Conservation (phyloP, 2,888 invertebrate genomes). For the Schrankia costaestrigalis region DNA sequence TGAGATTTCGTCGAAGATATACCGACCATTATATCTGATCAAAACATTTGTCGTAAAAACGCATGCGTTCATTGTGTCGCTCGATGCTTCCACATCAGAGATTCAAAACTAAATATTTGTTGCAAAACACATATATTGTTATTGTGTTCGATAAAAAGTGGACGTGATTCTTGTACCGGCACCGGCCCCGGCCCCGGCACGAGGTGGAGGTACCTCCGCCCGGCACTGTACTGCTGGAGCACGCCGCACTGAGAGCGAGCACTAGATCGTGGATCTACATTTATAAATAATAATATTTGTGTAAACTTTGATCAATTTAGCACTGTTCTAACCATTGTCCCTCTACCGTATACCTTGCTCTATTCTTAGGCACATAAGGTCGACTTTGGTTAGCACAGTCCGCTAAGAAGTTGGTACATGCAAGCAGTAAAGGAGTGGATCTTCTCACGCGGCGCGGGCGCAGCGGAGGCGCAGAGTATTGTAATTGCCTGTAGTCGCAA, state of each 20-base stretch:
- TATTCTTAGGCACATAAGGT: constrained; percentile 7
- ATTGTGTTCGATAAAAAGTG: background rate
- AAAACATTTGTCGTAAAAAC: constrained; percentile 23
- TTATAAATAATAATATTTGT: constrained; percentile 52
- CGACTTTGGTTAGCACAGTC: constrained; percentile 4
- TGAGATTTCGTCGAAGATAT: constrained; percentile 28
- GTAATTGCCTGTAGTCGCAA: constrained; percentile 49
- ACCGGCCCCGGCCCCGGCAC: no score
- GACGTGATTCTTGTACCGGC: no score
- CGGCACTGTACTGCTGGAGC: constrained; percentile 4
- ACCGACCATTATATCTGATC: constrained; percentile 23
- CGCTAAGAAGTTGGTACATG: background rate
- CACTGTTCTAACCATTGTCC: constrained; percentile 10
- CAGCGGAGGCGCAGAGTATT: constrained; percentile 36
- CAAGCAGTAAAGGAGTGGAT: constrained; percentile 36
- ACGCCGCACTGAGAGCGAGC: background rate
- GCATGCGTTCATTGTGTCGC: constrained; percentile 18
- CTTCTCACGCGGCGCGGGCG: constrained; percentile 42
- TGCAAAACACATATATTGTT: constrained; percentile 2
- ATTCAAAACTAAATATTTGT: constrained; percentile 3
- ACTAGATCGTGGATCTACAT: constrained; percentile 37
- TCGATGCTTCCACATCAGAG: constrained; percentile 2
- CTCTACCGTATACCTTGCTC: background rate
- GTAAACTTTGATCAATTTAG: constrained; percentile 41
- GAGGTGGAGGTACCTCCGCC: no score